phyloP scores from a whole-genome alignment of 2,797 vertebrate genomes.

The Enteromius mattozi region DNA sequence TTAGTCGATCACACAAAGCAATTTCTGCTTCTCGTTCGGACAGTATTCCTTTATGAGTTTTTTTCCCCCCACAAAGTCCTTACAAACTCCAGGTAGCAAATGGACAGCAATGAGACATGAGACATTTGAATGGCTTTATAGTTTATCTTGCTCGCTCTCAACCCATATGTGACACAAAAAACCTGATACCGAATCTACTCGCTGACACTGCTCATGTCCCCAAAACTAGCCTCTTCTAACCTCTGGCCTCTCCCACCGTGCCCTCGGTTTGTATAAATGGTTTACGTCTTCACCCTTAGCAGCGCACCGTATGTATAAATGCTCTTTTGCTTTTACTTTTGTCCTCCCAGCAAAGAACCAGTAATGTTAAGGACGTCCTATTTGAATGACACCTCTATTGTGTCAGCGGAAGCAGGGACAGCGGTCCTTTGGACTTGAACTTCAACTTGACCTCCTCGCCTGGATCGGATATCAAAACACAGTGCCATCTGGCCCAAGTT shows the following conservation, averaged over 20 bases:
- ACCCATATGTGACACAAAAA: conserved; percentile 44
- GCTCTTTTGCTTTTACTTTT: conserved; percentile 27
- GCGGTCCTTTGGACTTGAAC: conserved; percentile 82
- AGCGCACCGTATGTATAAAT: conserved; percentile 55
- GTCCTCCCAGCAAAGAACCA: conserved; percentile 26
- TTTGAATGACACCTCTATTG: conserved; percentile 78
- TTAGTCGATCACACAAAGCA: conserved; percentile 45
- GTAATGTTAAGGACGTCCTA: conserved; percentile 66
- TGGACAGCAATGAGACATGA: conserved; percentile 42
- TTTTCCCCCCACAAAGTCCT: neutral
- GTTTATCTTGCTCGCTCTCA: conserved; percentile 41
- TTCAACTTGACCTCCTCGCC: conserved; percentile 84
- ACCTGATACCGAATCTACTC: conserved; percentile 65
- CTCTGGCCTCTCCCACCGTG: conserved; percentile 47
- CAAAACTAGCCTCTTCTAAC: conserved; percentile 46
- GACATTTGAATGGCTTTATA: conserved; percentile 55
- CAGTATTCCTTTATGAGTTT: conserved; percentile 15
- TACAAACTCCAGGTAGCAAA: neutral
- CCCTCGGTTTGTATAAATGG: conserved; percentile 66
- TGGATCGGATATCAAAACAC: conserved; percentile 82
- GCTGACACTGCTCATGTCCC: conserved; percentile 53
- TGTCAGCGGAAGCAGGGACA: conserved; percentile 59
- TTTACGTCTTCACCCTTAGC: conserved; percentile 63
- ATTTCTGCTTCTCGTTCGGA: conserved; percentile 25
- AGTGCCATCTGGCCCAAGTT: conserved; percentile 81